Conservation (phyloP, 2,797 vertebrate genomes). For the Limnodromus scolopaceus region DNA sequence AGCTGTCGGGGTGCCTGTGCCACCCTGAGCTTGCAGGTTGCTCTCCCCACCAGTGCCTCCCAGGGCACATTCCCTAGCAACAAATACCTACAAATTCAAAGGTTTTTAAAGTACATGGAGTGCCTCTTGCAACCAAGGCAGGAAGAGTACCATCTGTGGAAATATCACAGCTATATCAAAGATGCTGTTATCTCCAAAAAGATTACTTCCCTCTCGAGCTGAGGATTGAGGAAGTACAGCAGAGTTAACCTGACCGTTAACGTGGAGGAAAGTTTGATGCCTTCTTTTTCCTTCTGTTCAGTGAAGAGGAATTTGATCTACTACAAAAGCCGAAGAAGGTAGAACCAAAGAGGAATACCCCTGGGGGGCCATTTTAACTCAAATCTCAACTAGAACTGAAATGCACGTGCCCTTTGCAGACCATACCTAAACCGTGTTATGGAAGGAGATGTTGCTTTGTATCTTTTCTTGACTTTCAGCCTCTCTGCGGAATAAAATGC, state of each 20-base stretch:
- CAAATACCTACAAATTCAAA: conserved; percentile 22
- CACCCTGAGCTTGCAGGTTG: background rate
- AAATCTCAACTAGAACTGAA: conserved; percentile 32
- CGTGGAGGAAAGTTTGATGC: background rate
- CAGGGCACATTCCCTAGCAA: background rate
- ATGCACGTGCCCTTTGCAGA: conserved; percentile 14
- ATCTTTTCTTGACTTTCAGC: background rate
- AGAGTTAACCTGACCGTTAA: background rate
- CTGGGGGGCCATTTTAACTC: background rate
- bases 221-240: background rate
- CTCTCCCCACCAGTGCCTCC: background rate
- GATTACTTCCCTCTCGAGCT: background rate
- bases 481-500: conserved; percentile 9
- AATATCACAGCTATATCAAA: background rate
- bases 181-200: background rate
- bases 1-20: background rate
- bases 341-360: background rate
- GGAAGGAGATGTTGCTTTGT: background rate
- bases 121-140: background rate
- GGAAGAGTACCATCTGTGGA: background rate
- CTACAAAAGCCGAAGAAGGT: background rate
- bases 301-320: conserved; percentile 16
- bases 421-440: conserved; percentile 6
- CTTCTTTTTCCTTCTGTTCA: background rate
- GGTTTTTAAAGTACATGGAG: background rate